Conservation (phyloP, 2,113 vertebrate genomes). For the Strix uralensis region DNA sequence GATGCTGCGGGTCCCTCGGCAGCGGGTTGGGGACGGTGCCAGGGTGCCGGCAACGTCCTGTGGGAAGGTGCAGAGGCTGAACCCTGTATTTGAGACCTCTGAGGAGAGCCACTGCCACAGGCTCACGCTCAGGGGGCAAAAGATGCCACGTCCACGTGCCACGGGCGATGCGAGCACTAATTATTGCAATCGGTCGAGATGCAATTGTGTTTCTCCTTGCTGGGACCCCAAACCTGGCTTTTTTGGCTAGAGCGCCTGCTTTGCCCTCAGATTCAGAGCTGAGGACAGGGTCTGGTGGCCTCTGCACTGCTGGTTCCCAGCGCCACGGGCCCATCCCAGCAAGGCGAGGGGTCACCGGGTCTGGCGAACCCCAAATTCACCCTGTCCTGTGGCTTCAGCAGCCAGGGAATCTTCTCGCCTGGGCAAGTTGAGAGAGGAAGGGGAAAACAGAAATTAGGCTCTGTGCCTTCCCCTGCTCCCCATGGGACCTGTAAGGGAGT, state of each 20-base stretch:
- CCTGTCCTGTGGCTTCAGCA: neutral
- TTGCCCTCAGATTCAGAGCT: neutral
- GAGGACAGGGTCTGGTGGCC: neutral
- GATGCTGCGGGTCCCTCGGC: fast-evolving
- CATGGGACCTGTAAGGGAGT: neutral
- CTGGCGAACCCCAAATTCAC: neutral
- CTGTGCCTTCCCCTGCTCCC: neutral
- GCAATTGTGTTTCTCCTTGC: neutral
- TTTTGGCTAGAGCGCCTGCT: neutral
- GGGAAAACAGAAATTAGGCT: neutral
- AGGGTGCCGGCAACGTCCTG: fast-evolving
- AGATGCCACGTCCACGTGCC: fast-evolving
- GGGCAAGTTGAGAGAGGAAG: neutral
- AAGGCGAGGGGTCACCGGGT: fast-evolving
- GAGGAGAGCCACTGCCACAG: fast-evolving
- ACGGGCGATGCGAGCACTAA: fast-evolving
- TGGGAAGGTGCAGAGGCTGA: neutral
- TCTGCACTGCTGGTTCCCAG: neutral
- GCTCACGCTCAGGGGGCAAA: fast-evolving
- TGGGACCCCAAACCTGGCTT: neutral
- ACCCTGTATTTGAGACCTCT: neutral
- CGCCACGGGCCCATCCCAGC: fast-evolving
- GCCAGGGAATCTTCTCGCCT: neutral
- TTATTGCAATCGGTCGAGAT: fast-evolving
- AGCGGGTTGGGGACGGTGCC: fast-evolving